Conservation (phyloP, 2,888 invertebrate genomes). For the Helleia helle region DNA sequence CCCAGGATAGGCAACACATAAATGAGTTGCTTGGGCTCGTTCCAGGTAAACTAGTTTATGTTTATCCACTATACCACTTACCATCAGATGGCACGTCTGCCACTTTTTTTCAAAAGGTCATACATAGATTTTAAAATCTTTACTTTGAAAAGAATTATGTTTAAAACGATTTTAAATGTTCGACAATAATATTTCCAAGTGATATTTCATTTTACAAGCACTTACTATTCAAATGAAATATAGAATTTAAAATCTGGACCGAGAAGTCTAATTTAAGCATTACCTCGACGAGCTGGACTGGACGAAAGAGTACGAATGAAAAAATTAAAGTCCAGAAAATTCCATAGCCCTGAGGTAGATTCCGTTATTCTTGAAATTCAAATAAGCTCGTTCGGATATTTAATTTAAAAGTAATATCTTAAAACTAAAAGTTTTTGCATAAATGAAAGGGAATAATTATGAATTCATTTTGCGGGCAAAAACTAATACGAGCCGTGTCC, state of each 20-base stretch:
- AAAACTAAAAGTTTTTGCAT: slow-evolving; percentile 6
- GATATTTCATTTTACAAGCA: slow-evolving; percentile 18
- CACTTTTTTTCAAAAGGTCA: too few species aligned
- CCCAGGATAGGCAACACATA: too few species aligned
- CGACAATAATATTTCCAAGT: not conserved
- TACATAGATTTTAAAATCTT: too few species aligned
- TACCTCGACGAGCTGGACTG: slow-evolving; percentile 15
- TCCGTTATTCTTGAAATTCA: slow-evolving; percentile 24
- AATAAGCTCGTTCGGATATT: slow-evolving; percentile 10
- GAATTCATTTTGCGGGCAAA: not conserved
- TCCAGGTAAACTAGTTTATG: too few species aligned
- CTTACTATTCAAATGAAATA: slow-evolving; percentile 40
- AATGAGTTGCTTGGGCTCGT: too few species aligned
- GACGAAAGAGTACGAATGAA: slow-evolving; percentile 22
- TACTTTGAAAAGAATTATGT: too few species aligned
- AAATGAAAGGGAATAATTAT: slow-evolving; percentile 2
- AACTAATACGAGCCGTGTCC: not conserved
- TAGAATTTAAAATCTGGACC: slow-evolving; percentile 45
- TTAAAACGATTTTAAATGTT: not conserved
- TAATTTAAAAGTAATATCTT: slow-evolving; percentile 5
- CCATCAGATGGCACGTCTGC: too few species aligned
- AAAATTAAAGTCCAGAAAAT: slow-evolving; percentile 24
- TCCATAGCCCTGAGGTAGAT: slow-evolving; percentile 22
- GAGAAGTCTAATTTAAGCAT: slow-evolving; percentile 37
- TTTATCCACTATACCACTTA: too few species aligned